Percentiles rank a stretch among this genome's conserved stretches.
Evolutionary conservation across 2,888 invertebrate genomes (phyloP).

Genomic region (Hypena proboscidalis): DNA sequence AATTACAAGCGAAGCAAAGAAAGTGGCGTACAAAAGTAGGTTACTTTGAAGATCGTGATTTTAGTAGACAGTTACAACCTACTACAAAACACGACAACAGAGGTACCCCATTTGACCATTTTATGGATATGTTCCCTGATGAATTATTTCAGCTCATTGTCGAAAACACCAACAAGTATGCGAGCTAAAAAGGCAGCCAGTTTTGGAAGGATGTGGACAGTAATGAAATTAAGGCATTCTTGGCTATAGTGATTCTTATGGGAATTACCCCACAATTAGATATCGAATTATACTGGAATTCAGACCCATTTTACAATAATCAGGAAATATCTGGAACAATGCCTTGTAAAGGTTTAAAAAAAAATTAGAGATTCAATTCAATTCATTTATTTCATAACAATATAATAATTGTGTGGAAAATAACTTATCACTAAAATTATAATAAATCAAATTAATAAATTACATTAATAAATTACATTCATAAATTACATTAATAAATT

Average conservation of each 20-base stretch:
- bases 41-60: slow-evolving; percentile 8
- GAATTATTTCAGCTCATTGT: too few species aligned
- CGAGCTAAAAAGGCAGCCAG: slow-evolving; percentile 14
- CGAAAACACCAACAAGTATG: too few species aligned
- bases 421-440: too few species aligned
- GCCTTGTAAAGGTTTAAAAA: slow-evolving; percentile 22
- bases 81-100: slow-evolving; percentile 4
- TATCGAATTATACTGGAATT: slow-evolving; percentile 18
- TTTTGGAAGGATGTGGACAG: slow-evolving; percentile 14
- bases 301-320: slow-evolving; percentile 22
- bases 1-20: slow-evolving; percentile 6
- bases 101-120: slow-evolving; percentile 11
- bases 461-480: too few species aligned
- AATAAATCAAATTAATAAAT: too few species aligned
- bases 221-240: slow-evolving; percentile 19
- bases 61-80: slow-evolving; percentile 6
- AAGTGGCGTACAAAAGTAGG: slow-evolving; percentile 3
- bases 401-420: too few species aligned
- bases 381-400: too few species aligned
- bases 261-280: slow-evolving; percentile 13
- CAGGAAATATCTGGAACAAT: slow-evolving; percentile 16
- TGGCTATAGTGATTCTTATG: slow-evolving; percentile 17
- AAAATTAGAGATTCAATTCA: too few species aligned
- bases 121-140: slow-evolving; percentile 16
- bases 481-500: too few species aligned